Evolutionary conservation across 1,140 invertebrate genomes (phyloP), one percentile per base, ranked within the genome.

Genomic region (Nephila pilipes): DNA sequence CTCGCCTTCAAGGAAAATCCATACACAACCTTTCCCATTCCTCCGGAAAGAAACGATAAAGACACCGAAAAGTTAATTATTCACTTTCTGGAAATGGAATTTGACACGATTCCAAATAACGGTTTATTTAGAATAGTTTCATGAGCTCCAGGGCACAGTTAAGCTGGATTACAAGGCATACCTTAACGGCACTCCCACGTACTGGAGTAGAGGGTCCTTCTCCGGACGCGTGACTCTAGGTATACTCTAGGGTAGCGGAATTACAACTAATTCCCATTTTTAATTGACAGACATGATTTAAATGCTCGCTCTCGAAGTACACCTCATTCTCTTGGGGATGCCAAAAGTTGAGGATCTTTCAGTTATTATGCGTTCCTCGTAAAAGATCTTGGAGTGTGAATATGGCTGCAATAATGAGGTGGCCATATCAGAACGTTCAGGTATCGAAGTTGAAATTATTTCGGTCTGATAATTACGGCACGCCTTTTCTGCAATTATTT

Each of bases 261-360:
- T 83, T 83, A 54, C 38, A 55, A 83, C 38, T 83, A 83, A 83
- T 83, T 83, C 38, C 54, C 69, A 54, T 83, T 83, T 38, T 83
- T 83, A 83, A 83, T 83, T 55, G 80, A 83, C 80, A 83, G 38
- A n/a, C 80, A 83, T 55, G 80, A 83, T 83, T 83, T 83, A 55
- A 83, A 83, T 83, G 54, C 38, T 83, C 25, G 22, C 38, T 29
- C 38, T 29, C 32, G 29, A 75, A 75, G 32, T 75, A 75, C 69
- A 38, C 54, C 38, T 54, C 10, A 54, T 25, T 83, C 80, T 46
- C 38, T 25, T 3, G 54, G 80, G 80, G 55, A 83, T 2, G 38
- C 32, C 80, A 83, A 83, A 54, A 55, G 38, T 83, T 83, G 80
- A 75, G 69, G 25, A 29, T 14, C 46, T 36, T 75, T 75, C 69